Conservation (phyloP, 2,888 invertebrate species). For the Seira sanloemensis region DNA sequence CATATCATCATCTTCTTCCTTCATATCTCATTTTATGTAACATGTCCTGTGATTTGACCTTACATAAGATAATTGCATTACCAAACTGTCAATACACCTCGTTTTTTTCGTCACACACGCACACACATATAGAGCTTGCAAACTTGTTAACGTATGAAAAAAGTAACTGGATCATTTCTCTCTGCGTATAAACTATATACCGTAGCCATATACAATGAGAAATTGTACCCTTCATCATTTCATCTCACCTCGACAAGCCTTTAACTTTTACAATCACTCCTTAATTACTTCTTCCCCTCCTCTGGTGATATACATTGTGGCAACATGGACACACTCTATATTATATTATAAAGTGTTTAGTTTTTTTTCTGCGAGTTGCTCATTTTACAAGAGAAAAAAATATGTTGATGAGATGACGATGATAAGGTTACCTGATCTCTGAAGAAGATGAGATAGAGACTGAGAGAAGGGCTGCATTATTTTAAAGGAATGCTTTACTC, state of each 20-base stretch:
- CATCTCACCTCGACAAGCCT: slow-evolving; percentile 60
- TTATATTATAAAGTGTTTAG: too few relatives aligned
- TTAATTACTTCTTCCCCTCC: slow-evolving; percentile 55
- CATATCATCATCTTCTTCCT: background rate
- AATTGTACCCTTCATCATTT: background rate
- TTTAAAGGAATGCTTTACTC: slow-evolving; percentile 14
- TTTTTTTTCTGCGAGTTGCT: too few relatives aligned
- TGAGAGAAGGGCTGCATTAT: background rate
- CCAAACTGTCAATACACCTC: slow-evolving; percentile 50
- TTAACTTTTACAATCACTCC: slow-evolving; percentile 57
- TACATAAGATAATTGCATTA: slow-evolving; percentile 55
- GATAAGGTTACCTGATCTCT: slow-evolving; percentile 7
- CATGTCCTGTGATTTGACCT: slow-evolving; percentile 43
- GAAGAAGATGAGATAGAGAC: background rate
- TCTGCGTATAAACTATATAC: too few relatives aligned
- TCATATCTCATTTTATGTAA: background rate
- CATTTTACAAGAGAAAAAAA: too few relatives aligned
- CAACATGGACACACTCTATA: too few relatives aligned
- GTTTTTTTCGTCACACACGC: slow-evolving; percentile 31
- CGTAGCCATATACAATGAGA: background rate
- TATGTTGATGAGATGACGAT: slow-evolving; percentile 23
- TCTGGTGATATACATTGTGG: slow-evolving; percentile 26
- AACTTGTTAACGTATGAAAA: slow-evolving; percentile 34
- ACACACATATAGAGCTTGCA: too few relatives aligned
- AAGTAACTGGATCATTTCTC: slow-evolving; percentile 43